phyloP scores from a whole-genome alignment of 2,797 vertebrate genomes.

The Hafferia zeledoni region DNA sequence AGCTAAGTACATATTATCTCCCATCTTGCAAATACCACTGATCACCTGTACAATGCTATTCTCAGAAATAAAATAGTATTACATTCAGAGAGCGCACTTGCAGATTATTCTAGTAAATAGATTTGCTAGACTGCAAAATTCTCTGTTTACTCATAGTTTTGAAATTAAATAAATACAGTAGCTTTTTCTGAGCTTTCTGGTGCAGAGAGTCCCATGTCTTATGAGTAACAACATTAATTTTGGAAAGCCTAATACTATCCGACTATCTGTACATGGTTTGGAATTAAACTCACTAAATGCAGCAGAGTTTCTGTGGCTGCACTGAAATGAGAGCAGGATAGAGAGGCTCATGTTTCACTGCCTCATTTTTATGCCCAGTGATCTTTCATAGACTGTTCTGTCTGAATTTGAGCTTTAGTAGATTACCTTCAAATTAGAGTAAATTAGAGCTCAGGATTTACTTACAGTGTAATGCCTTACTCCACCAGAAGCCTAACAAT shows the following conservation, averaged over 20 bases:
- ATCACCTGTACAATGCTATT: background rate
- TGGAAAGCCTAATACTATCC: background rate
- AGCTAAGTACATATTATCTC: background rate
- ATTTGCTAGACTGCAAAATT: background rate
- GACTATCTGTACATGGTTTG: background rate
- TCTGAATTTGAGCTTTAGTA: slow-evolving; percentile 48
- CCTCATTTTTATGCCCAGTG: slow-evolving; percentile 32
- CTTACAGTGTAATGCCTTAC: background rate
- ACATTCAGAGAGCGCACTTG: background rate
- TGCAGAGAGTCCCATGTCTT: background rate
- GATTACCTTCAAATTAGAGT: slow-evolving; percentile 63
- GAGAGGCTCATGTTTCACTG: background rate
- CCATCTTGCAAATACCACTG: background rate
- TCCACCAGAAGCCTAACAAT: background rate
- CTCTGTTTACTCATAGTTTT: background rate
- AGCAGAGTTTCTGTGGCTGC: background rate
- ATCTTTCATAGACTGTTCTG: background rate
- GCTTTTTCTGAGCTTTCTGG: background rate
- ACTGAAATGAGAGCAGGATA: slow-evolving; percentile 1
- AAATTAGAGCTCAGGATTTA: slow-evolving; percentile 11
- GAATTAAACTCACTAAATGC: slow-evolving; percentile 34
- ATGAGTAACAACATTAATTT: background rate
- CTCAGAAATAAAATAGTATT: background rate
- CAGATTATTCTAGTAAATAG: background rate
- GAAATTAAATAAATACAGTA: background rate